Base-by-base conservation (phyloP, 2,888 invertebrate species). In the Dorcus parallelipipedus region DNA sequence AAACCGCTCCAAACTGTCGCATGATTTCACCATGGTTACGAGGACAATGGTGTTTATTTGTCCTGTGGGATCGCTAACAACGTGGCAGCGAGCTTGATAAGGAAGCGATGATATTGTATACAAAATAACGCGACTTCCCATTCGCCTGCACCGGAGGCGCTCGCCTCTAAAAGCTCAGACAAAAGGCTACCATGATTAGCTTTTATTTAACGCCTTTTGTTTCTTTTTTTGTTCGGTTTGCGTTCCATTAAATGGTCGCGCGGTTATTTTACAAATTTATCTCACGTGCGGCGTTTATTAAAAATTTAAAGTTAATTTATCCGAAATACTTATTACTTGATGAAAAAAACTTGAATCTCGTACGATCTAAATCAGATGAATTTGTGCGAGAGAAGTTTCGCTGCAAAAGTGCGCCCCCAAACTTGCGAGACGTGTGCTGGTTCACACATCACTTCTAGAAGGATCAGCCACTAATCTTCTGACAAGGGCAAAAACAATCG, bases 41-140 rank as follows among this genome's bases (percentile, higher is more conserved):
- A 71, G 75, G 75, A 79, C 78, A 78, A 79, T 78, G 78, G 77
- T 78, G 79, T 79, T 79, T 78, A 78, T 78, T 78, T 77, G 78
- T 79, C 78, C 78, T 78, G 75, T 69, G 78, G 77, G 79, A 78
- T 76, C 78, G 73, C 77, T 78, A 79, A 79, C 79, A 78, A 78
- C 76, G 78, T 78, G 77, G 74, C 75, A 74, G 75, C 76, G 74
- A 71, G 73, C 71, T 73, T 72, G 78, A 78, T 78, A 78, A 78
- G 78, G 77, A 77, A 75, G 75, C 76, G 76, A 77, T 76, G 76
- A 77, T 76, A 77, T 78, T 77, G 76, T 76, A 74, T 72, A 75
- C 75, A 72, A 72, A 74, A 76, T 74, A 75, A 74, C 76, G 59
- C 49, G 52, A 54, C 52, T 52, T 48, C 26, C 49, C 53, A 48